Evolutionary conservation across 2,113 vertebrate species (phyloP), one percentile per base, ranked within the genome.

Genomic region (Sclerurus mexicanus): DNA sequence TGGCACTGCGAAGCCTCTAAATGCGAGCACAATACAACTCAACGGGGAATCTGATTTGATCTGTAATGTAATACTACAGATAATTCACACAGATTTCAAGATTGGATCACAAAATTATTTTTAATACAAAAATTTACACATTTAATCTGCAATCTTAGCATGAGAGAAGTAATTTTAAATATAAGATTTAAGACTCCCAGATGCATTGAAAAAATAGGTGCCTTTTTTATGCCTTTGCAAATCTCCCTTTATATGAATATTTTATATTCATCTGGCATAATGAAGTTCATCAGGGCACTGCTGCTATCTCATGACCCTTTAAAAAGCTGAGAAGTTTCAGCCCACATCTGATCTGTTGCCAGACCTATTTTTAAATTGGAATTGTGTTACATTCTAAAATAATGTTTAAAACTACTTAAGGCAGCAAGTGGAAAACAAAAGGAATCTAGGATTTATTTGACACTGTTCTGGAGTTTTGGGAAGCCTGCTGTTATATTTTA

Each of bases 231-330:
- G 42, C 39, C 59, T 86, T 77, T 81, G 75, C 75, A 86, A 73
- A 90, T 69, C 59, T 95, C 39, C 62, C 44, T 83, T 84, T 52
- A 59, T 44, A 64, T 14, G 25, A 75, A 52, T 92, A 84, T 49
- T 95, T 96, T n/a, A 89, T 85, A 89, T 72, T 92, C 89, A 59
- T 24, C 35, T 30, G 23, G 92, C 76, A 94, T 78, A 89, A 92
- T 37, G 35, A 92, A 95, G 92, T 84, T 95, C 92, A 96, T 84
- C 83, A 84, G 90, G 85, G 90, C 75, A 93, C 50, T 30, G 68
- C 90, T 90, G 79, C 82, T 75, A 63, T 31, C 79, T 92, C 56
- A 40, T 35, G 56, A 91, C 35, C 67, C 33, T 76, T 81, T 85
- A 91, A 69, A 94, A 80, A 86, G 33, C 79, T 80, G 75, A 52